Evolutionary conservation across 2,113 vertebrate genomes (phyloP).

Genomic region (Rhizomys pruinosus): DNA sequence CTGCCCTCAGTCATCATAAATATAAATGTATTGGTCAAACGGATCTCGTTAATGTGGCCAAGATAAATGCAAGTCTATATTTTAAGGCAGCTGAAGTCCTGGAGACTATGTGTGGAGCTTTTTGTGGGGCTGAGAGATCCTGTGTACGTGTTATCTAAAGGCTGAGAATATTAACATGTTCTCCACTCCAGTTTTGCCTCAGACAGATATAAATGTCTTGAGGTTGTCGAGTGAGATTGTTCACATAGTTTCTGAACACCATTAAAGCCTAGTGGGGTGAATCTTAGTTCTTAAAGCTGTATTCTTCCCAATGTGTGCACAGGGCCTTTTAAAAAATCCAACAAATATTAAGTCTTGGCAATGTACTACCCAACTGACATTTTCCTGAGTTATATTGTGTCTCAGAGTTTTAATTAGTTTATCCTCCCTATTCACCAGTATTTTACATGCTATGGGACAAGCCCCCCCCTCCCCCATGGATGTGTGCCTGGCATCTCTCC

Average conservation of each 20-base stretch:
- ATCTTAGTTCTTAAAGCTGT: slow-evolving; percentile 76
- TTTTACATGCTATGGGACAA: neutral
- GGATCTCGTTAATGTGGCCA: slow-evolving; percentile 90
- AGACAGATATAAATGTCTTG: slow-evolving; percentile 81
- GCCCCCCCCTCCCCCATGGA: neutral
- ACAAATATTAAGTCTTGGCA: neutral
- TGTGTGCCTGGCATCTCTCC: neutral
- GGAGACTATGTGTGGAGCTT: slow-evolving; percentile 76
- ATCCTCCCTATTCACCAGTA: no score
- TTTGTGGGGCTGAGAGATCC: slow-evolving; percentile 75
- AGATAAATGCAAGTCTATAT: slow-evolving; percentile 88
- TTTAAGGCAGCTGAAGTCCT: slow-evolving; percentile 86
- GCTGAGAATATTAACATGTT: slow-evolving; percentile 75
- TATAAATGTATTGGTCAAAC: slow-evolving; percentile 92
- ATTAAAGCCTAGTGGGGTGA: slow-evolving; percentile 71
- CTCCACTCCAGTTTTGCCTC: slow-evolving; percentile 62
- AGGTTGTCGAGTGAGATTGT: slow-evolving; percentile 68
- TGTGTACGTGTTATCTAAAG: slow-evolving; percentile 79
- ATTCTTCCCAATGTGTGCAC: slow-evolving; percentile 59
- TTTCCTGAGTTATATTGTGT: neutral
- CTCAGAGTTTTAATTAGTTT: neutral
- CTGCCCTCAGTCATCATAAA: slow-evolving; percentile 90
- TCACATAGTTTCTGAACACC: slow-evolving; percentile 74
- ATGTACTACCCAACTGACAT: neutral
- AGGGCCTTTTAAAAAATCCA: slow-evolving; percentile 20